These are phyloP conservation scores for Heteronetta atricapilla DNA, from an alignment of 2,113 vertebrate species.

Conservation along the genomic window DNA sequence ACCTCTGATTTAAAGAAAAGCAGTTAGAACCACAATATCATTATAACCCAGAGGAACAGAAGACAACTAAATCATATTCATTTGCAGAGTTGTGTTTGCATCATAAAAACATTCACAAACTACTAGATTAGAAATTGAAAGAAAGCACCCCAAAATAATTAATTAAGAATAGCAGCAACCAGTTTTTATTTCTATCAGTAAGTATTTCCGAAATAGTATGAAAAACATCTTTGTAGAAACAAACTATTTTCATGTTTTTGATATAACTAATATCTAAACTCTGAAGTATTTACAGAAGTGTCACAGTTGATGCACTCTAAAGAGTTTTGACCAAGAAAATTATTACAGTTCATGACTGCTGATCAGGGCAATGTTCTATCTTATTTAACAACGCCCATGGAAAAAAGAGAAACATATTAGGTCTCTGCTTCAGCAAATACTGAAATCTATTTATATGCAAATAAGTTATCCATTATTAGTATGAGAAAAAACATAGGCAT, in stretches of 20 bases:
- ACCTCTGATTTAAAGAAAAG: not conserved
- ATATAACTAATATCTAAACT: not conserved
- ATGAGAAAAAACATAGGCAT: conserved; percentile 78
- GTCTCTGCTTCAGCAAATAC: conserved; percentile 81
- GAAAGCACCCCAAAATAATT: not conserved
- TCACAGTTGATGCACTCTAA: not conserved
- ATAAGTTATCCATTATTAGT: conserved; percentile 86
- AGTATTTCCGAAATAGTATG: not conserved
- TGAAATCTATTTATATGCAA: conserved; percentile 97
- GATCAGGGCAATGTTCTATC: conserved; percentile 61
- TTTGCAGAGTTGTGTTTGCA: not conserved
- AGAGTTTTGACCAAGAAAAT: conserved; percentile 50
- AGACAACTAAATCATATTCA: not conserved
- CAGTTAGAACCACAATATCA: not conserved
- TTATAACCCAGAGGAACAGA: not conserved
- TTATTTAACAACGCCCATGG: conserved; percentile 64
- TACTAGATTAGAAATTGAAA: not conserved
- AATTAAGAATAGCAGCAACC: not conserved
- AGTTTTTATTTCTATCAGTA: not conserved
- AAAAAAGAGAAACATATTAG: conserved; percentile 56
- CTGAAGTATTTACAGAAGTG: not conserved
- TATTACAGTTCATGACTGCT: conserved; percentile 56
- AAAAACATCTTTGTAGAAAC: conserved; percentile 7
- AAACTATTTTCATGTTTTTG: not conserved
- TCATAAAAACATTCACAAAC: not conserved